Percentiles rank a stretch among this genome's conserved stretches.
Evolutionary conservation across 2,113 vertebrate species (phyloP).

Genomic region (Noctilio leporinus): DNA sequence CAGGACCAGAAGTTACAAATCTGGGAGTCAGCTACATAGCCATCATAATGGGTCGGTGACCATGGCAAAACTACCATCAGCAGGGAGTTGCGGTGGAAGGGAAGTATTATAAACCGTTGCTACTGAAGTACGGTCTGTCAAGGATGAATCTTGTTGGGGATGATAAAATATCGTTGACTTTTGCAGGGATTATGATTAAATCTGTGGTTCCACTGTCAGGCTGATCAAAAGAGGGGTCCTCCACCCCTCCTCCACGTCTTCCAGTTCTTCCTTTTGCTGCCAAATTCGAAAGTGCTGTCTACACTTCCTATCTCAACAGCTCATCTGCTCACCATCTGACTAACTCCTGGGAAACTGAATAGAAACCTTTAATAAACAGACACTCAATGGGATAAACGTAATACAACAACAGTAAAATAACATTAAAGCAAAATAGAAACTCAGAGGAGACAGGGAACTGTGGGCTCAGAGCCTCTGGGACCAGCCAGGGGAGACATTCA

Average conservation of each 20-base stretch:
- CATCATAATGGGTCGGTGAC: neutral
- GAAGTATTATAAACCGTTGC: neutral
- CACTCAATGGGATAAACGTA: no score
- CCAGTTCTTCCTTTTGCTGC: neutral
- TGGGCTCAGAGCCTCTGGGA: neutral
- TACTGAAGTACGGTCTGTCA: neutral
- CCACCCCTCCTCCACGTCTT: neutral
- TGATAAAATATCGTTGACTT: neutral
- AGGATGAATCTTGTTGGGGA: neutral
- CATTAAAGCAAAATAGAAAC: no score
- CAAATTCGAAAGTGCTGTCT: constrained; percentile 2
- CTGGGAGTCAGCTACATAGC: neutral
- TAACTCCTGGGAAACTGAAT: neutral
- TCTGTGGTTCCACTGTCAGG: neutral
- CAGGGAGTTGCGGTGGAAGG: neutral
- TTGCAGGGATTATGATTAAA: neutral
- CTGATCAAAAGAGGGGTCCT: neutral
- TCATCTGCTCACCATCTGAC: neutral
- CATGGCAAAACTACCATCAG: neutral
- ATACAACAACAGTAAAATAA: no score
- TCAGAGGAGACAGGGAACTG: neutral
- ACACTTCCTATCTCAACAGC: neutral
- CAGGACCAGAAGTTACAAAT: neutral
- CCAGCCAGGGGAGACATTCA: neutral
- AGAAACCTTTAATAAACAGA: neutral